Evolutionary conservation across 2,797 vertebrate species (phyloP).

Genomic region (Rachycentron canadum): DNA sequence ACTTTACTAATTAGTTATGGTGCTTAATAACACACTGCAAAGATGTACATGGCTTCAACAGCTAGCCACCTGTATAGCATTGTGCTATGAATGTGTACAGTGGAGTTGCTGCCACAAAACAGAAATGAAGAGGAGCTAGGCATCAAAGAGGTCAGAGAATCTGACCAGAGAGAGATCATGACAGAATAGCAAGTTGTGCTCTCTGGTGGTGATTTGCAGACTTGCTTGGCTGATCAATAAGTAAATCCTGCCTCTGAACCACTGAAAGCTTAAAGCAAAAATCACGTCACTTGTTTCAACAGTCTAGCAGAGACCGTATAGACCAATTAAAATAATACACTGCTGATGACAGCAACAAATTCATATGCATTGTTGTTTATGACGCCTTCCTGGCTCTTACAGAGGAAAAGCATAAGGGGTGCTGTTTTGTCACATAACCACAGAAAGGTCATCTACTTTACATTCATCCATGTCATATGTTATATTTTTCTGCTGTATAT

Average conservation of each 20-base stretch:
- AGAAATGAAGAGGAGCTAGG: slow-evolving; percentile 23
- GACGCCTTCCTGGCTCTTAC: slow-evolving; percentile 23
- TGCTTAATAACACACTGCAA: background rate
- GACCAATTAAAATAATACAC: slow-evolving; percentile 63
- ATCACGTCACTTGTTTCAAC: slow-evolving; percentile 45
- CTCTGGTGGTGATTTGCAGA: slow-evolving; percentile 27
- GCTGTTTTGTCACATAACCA: slow-evolving; percentile 30
- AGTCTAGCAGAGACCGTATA: slow-evolving; percentile 33
- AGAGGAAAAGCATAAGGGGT: slow-evolving; percentile 17
- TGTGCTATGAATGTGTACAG: slow-evolving; percentile 10
- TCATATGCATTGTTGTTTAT: slow-evolving; percentile 64
- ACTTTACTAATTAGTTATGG: background rate
- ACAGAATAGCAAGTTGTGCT: slow-evolving; percentile 3
- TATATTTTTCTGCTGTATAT: background rate
- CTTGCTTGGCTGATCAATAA: slow-evolving; percentile 40
- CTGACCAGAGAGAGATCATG: slow-evolving; percentile 24
- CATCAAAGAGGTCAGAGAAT: slow-evolving; percentile 15
- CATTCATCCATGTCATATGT: background rate
- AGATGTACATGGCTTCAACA: background rate
- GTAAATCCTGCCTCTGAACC: slow-evolving; percentile 37
- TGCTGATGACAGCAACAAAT: slow-evolving; percentile 43
- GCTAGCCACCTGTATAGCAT: background rate
- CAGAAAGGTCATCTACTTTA: slow-evolving; percentile 47
- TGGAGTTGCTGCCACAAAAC: slow-evolving; percentile 7
- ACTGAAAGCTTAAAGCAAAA: slow-evolving; percentile 29